These are phyloP conservation scores for Tetramorium simillimum DNA, from an alignment of 1,140 invertebrate genomes.

Conservation along the genomic window DNA sequence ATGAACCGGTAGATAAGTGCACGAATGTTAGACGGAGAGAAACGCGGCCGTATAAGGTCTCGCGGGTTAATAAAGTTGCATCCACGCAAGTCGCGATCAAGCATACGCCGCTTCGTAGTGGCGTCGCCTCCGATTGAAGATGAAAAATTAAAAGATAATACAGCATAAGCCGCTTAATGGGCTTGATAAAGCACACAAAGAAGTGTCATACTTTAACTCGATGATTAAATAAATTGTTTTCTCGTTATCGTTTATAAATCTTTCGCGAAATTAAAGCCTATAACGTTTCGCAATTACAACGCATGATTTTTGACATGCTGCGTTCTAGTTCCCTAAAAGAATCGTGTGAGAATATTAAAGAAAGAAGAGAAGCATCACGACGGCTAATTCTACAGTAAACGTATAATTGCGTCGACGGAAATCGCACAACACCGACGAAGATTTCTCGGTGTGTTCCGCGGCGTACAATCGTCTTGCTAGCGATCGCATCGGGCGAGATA, in stretches of 20 bases:
- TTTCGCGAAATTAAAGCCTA: neutral
- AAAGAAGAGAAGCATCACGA: neutral
- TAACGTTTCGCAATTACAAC: neutral
- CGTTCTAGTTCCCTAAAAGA: neutral
- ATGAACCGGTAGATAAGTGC: conserved; percentile 75
- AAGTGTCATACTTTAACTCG: neutral
- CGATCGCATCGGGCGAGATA: conserved; percentile 46
- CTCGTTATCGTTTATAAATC: neutral
- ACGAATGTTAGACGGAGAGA: conserved; percentile 53
- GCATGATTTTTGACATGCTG: neutral
- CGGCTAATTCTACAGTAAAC: neutral
- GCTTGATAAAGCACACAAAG: neutral
- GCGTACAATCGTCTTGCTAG: conserved; percentile 30
- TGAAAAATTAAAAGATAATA: conserved; percentile 44
- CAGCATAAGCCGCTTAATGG: neutral
- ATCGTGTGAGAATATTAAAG: conserved; percentile 19
- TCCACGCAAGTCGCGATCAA: conserved; percentile 57
- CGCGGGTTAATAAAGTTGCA: conserved; percentile 78
- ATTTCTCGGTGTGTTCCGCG: conserved; percentile 21
- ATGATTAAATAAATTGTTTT: neutral
- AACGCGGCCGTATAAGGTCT: conserved; percentile 65
- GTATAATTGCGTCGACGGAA: conserved; percentile 10
- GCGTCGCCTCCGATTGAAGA: conserved; percentile 62
- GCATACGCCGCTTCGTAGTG: conserved; percentile 63
- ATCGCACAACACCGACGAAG: neutral